These are phyloP conservation scores for Empis stercorea DNA, from an alignment of 2,888 invertebrate genomes.

Conservation along the genomic window DNA sequence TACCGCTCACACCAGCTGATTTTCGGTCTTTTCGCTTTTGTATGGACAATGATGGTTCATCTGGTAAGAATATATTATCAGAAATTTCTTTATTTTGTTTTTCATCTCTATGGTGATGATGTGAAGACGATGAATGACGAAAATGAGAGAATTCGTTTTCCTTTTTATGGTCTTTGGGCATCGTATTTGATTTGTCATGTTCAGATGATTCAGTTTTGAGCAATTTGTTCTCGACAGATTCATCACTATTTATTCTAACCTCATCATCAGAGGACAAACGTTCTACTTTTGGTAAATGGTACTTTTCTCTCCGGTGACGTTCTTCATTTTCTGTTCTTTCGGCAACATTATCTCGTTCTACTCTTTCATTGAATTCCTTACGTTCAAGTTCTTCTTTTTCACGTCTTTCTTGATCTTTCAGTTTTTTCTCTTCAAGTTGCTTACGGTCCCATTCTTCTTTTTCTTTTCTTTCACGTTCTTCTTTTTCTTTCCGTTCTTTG, in stretches of 20 bases:
- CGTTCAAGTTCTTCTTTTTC: conserved; percentile 16
- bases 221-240: neutral
- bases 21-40: conserved; percentile 18
- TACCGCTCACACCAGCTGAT: conserved; percentile 15
- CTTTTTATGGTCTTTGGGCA: neutral
- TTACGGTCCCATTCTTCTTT: conserved; percentile 21
- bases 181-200: conserved; percentile 27
- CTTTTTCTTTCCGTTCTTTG: conserved; percentile 17
- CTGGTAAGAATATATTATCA: neutral
- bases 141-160: neutral
- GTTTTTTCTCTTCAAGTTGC: conserved; percentile 22
- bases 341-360: conserved; percentile 21
- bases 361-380: conserved; percentile 18
- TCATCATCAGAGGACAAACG: neutral
- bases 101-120: conserved; percentile 6
- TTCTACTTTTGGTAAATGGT: neutral
- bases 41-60: neutral
- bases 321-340: conserved; percentile 16
- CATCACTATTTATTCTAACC: neutral
- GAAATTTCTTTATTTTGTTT: conserved; percentile 26
- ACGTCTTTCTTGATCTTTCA: conserved; percentile 11
- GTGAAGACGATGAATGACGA: neutral
- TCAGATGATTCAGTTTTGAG: conserved; percentile 5
- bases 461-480: conserved; percentile 23
- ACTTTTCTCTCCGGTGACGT: conserved; percentile 27